Evolutionary conservation across 1,140 invertebrate genomes (phyloP).

Genomic region (Camponotus floridanus): DNA sequence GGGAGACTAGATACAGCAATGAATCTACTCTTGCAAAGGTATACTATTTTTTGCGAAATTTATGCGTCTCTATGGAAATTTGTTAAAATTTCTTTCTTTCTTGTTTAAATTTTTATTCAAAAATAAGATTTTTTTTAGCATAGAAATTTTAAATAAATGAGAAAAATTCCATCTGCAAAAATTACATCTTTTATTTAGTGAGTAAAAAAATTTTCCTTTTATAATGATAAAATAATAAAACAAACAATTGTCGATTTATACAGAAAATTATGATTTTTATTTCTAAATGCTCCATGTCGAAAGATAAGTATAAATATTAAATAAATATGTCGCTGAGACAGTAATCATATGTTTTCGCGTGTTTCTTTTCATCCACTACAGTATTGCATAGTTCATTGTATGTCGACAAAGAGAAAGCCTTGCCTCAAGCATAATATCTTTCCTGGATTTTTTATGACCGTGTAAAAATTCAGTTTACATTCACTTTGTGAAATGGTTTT

Average conservation of each 20-base stretch:
- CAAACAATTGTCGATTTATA: background rate
- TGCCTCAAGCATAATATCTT: background rate
- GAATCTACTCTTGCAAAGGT: background rate
- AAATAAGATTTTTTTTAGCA: background rate
- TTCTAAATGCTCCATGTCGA: background rate
- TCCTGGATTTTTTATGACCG: background rate
- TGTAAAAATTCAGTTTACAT: slow-evolving; percentile 31
- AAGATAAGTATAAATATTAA: background rate
- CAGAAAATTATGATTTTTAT: background rate
- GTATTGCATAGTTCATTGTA: background rate
- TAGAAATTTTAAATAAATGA: slow-evolving; percentile 18
- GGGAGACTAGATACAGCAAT: background rate
- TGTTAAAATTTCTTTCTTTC: background rate
- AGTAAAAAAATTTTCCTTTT: slow-evolving; percentile 3
- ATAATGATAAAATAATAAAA: slow-evolving; percentile 1
- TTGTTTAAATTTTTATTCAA: background rate
- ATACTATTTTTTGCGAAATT: background rate
- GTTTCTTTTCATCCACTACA: background rate
- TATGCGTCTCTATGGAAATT: background rate
- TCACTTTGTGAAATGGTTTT: slow-evolving; percentile 15
- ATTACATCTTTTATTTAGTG: background rate
- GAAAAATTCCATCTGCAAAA: background rate
- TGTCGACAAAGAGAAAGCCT: slow-evolving; percentile 7
- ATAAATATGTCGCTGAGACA: background rate
- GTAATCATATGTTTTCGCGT: background rate